A percentile compares a stretch with the other conserved stretches of the same genome.
These are phyloP conservation scores for Pampus argenteus DNA, from an alignment of 2,797 vertebrate species.

Conservation along the genomic window DNA sequence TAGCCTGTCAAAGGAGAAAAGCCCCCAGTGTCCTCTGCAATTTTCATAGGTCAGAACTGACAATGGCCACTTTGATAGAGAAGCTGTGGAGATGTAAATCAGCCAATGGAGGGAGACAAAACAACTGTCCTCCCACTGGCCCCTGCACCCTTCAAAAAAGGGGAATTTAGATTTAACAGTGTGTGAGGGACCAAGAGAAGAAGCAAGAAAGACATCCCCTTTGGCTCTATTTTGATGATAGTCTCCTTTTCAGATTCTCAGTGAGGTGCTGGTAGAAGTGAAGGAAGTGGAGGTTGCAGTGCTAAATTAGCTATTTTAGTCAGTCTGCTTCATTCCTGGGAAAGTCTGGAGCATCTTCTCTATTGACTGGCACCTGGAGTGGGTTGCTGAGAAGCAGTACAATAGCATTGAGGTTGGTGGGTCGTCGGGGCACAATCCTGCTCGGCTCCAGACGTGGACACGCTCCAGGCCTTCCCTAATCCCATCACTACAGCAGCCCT, in stretches of 20 bases:
- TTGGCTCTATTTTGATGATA: slow-evolving; percentile 64
- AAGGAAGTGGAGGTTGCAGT: slow-evolving; percentile 26
- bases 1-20: slow-evolving; percentile 75
- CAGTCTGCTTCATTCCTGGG: slow-evolving; percentile 71
- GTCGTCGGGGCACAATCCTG: slow-evolving; percentile 68
- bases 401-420: slow-evolving; percentile 75
- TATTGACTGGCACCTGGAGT: slow-evolving; percentile 78
- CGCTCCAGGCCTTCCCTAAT: slow-evolving; percentile 80
- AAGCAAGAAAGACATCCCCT: slow-evolving; percentile 69
- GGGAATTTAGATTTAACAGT: slow-evolving; percentile 76
- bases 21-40: slow-evolving; percentile 83
- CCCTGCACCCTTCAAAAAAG: slow-evolving; percentile 64
- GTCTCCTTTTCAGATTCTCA: slow-evolving; percentile 61
- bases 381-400: slow-evolving; percentile 73
- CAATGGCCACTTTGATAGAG: slow-evolving; percentile 87
- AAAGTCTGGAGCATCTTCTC: slow-evolving; percentile 82
- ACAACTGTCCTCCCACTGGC: slow-evolving; percentile 81
- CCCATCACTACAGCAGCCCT: slow-evolving; percentile 76
- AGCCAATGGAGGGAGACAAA: slow-evolving; percentile 84
- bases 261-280: slow-evolving; percentile 25
- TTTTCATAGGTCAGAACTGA: slow-evolving; percentile 86
- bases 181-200: slow-evolving; percentile 53
- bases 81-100: slow-evolving; percentile 89
- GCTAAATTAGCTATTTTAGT: slow-evolving; percentile 73
- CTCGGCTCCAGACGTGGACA: slow-evolving; percentile 78